Percentiles rank a stretch among this genome's conserved stretches.
Evolutionary conservation across 2,888 invertebrate genomes (phyloP).

Genomic region (Drosophila mulleri): DNA sequence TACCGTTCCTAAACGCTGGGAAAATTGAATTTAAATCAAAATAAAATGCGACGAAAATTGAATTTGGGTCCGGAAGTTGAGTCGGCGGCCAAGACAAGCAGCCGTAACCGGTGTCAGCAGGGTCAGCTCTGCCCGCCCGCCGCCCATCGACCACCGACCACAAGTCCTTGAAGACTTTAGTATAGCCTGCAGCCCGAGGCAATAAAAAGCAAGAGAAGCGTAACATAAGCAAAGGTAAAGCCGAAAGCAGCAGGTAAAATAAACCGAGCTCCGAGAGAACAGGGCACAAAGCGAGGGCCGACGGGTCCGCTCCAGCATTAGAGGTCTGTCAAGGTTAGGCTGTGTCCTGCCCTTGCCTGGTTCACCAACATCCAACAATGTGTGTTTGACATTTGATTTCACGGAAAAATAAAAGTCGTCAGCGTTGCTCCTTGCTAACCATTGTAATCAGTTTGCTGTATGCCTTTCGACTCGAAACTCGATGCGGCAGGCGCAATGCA

Average conservation of each 20-base stretch:
- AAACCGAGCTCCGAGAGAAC: constrained; percentile 26
- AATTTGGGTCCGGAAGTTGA: constrained; percentile 74
- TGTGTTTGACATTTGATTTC: constrained; percentile 79
- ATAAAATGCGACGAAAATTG: constrained; percentile 74
- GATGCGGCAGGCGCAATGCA: constrained; percentile 56
- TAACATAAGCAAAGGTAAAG: constrained; percentile 33
- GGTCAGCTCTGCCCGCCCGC: constrained; percentile 29
- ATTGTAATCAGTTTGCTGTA: constrained; percentile 46
- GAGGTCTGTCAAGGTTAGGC: constrained; percentile 73
- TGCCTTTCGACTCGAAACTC: constrained; percentile 20
- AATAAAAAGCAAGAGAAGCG: constrained; percentile 65
- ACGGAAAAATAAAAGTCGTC: constrained; percentile 13
- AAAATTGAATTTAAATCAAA: constrained; percentile 81
- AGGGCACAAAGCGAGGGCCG: background rate
- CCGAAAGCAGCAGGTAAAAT: constrained; percentile 54
- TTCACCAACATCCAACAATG: constrained; percentile 65
- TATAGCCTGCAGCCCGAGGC: constrained; percentile 47
- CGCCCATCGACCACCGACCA: constrained; percentile 14
- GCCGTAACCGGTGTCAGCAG: constrained; percentile 44
- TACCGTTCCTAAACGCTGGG: constrained; percentile 77
- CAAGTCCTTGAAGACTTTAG: constrained; percentile 73
- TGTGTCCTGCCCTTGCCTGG: constrained; percentile 57
- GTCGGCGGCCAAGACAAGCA: constrained; percentile 48
- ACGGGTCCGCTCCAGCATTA: constrained; percentile 2
- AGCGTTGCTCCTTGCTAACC: background rate